Conservation (phyloP, 2,797 vertebrate genomes). For the Champsocephalus esox region DNA sequence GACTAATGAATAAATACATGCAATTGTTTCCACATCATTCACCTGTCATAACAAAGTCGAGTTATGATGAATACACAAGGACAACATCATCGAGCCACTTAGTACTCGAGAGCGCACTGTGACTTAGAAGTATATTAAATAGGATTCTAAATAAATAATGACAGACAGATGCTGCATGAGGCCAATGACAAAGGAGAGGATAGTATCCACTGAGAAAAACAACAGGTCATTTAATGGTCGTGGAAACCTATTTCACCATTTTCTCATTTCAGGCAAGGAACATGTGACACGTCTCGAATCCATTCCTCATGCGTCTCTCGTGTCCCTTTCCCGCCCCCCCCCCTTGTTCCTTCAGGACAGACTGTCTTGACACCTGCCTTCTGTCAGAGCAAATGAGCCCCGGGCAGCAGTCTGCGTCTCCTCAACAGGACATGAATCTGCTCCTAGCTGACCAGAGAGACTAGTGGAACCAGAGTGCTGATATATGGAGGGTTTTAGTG, state of each 20-base stretch:
- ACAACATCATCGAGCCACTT: conserved; percentile 28
- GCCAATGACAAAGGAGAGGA: conserved; percentile 37
- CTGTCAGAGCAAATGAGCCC: conserved; percentile 76
- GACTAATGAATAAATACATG: conserved; percentile 44
- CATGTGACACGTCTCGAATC: conserved; percentile 47
- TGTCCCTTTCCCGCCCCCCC: conserved; percentile 57
- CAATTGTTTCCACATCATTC: conserved; percentile 37
- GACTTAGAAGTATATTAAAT: conserved; percentile 49
- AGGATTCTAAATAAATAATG: conserved; percentile 63
- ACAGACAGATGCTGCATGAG: conserved; percentile 55
- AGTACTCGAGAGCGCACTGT: conserved; percentile 23
- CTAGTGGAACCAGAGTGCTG: conserved; percentile 64
- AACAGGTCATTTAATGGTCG: conserved; percentile 11
- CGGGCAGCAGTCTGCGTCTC: conserved; percentile 68
- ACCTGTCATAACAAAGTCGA: conserved; percentile 47
- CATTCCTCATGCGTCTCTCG: conserved; percentile 61
- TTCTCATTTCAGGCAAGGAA: conserved; percentile 19
- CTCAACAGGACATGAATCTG: conserved; percentile 82
- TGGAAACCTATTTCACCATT: conserved; percentile 10
- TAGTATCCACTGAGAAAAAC: conserved; percentile 12
- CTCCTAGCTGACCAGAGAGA: conserved; percentile 67
- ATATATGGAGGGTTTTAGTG: conserved; percentile 68
- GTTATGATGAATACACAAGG: conserved; percentile 30
- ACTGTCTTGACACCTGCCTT: conserved; percentile 76
- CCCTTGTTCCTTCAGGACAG: conserved; percentile 62